These are phyloP conservation scores for Picus viridis DNA, from an alignment of 2,797 vertebrate species.

Conservation along the genomic window DNA sequence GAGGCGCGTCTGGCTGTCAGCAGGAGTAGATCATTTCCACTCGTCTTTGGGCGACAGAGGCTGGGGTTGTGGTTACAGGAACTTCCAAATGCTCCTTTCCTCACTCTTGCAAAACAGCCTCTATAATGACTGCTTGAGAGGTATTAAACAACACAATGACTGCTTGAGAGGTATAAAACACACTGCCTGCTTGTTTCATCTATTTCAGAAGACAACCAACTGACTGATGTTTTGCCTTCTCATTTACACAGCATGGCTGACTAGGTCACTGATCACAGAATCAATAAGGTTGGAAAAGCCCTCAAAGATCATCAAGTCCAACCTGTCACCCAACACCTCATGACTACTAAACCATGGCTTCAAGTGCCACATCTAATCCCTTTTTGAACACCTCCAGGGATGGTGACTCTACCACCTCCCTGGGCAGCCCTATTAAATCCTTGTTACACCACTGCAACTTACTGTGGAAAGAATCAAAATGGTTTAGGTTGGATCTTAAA, in stretches of 20 bases:
- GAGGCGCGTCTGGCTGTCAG: conserved; percentile 88
- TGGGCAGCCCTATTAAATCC: neutral
- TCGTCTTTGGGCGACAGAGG: conserved; percentile 89
- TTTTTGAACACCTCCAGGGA: too few relatives aligned
- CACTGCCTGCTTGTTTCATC: neutral
- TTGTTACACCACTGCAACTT: neutral
- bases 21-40: conserved; percentile 89
- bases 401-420: too few relatives aligned
- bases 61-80: conserved; percentile 97
- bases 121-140: conserved; percentile 81
- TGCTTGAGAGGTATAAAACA: conserved; percentile 82
- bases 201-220: neutral
- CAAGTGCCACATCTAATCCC: too few relatives aligned
- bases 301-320: too few relatives aligned
- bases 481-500: too few relatives aligned
- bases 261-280: neutral
- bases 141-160: conserved; percentile 76
- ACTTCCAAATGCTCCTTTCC: conserved; percentile 95
- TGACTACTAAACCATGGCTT: too few relatives aligned
- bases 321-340: too few relatives aligned
- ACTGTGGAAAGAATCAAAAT: neutral
- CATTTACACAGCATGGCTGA: neutral
- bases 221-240: neutral
- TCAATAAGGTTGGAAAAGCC: too few relatives aligned
- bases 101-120: conserved; percentile 81